These are phyloP conservation scores for Triops longicaudatus DNA, from an alignment of 1,140 invertebrate genomes.

Conservation along the genomic window DNA sequence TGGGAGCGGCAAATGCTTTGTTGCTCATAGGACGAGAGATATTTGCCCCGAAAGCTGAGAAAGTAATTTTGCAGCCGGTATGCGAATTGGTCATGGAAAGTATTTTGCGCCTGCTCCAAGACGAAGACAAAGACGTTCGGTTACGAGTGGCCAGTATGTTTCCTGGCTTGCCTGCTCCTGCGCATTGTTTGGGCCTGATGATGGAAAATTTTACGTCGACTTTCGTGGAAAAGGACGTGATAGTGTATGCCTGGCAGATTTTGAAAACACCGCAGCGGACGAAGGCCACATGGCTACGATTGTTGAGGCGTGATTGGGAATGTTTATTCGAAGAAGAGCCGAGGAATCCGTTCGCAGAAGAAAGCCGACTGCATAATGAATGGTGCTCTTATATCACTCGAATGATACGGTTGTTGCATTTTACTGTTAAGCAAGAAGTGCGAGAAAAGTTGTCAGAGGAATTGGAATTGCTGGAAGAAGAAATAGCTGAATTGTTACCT, in stretches of 20 bases:
- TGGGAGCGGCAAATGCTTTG: slow-evolving; percentile 18
- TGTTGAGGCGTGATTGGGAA: background rate
- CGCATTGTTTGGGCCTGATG: background rate
- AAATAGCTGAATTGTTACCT: background rate
- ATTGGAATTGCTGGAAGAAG: background rate
- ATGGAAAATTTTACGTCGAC: background rate
- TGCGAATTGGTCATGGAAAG: slow-evolving; percentile 9
- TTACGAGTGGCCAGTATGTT: background rate
- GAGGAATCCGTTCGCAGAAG: slow-evolving; percentile 19
- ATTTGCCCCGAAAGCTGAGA: background rate
- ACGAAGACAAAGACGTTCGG: slow-evolving; percentile 24
- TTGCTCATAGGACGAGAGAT: background rate
- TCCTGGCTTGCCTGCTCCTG: background rate
- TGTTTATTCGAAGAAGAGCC: slow-evolving; percentile 9
- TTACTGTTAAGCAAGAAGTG: background rate
- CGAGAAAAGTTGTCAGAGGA: background rate
- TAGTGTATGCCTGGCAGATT: background rate
- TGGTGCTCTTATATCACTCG: background rate
- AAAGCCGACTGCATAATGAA: slow-evolving; percentile 13
- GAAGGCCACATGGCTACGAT: background rate
- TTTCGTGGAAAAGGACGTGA: background rate
- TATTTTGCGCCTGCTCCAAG: slow-evolving; percentile 22
- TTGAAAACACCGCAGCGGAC: background rate
- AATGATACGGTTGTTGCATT: background rate
- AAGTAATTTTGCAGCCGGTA: background rate